Base-by-base conservation (phyloP, 1,140 invertebrate species). In the Camponotus floridanus region DNA sequence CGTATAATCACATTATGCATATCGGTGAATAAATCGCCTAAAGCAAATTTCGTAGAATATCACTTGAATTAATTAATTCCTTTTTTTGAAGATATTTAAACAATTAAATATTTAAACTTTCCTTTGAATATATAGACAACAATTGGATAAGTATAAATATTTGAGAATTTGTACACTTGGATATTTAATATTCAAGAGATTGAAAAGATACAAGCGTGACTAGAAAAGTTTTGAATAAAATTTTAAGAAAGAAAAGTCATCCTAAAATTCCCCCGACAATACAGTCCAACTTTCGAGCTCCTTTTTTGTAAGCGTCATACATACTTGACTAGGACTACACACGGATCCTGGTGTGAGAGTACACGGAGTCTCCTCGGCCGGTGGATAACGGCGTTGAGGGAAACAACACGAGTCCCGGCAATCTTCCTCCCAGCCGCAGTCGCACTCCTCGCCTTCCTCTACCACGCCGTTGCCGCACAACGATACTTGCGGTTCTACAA, bases 391-490 rank as follows among this genome's bases (percentile, higher is more conserved):
- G 59, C 97, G 96, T 96, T 98, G 98, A 26, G 99, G 98, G 92
- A 97, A 98, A 93, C 99, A 99, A 93, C 99, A 99, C 21, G 96
- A 96, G 92, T 99, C 98, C 76, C 97, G 97, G 94, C 99, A 99
- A 92, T 98, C 98, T 92, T 98, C 98, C 91, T 98, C 98, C 98
- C 99, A 99, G 36, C 99, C 99, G 95, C 99, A 99, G 95, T 99
- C 99, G 94, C 99, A 99, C 93, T 99, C 97, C 95, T 99, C 99
- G 5, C 97, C 98, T 26, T 97, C 97, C 94, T 99, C 99, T 5
- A 99, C 98, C 4, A 99, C 98, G 31, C 98, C 98, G 94, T 99
- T 99, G 11, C 99, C 99, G 95, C 99, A 99, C 91, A 99, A 97
- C 3, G 98, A 97, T 55, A 96, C 96, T 96, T 98, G 98, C 2